Evolutionary conservation across 2,888 invertebrate species (phyloP), one percentile per base, ranked within the genome.

Genomic region (Mamestra brassicae): DNA sequence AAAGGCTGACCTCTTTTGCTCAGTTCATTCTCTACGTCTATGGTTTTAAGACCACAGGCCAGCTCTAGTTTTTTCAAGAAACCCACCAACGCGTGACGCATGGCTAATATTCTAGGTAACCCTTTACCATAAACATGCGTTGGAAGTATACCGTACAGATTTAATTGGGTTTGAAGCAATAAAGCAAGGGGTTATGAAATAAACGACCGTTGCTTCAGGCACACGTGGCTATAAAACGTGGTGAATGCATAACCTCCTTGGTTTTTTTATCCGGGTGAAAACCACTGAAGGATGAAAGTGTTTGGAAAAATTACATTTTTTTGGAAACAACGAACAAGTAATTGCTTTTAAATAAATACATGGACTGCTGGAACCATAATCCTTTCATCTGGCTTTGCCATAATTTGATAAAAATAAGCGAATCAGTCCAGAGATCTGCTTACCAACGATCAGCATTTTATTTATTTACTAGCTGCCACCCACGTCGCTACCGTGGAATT

Each of bases 1-100:
- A 26, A 26, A 26, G 26, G 26, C 26, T 26, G 26, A 26, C 26
- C 26, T 26, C 26, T 26, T 26, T 42, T 13, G 26, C 61, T 62
- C 62, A 45, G 45, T 45, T 13, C n/a, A 62, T 62, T 61, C 26
- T 62, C 26, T n/a, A 7, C 26, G 42, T 45, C 57, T 36, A 36
- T 57, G 74, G 74, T 68, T 54, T 42, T 78, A 13, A 47, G 47
- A 42, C 42, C 63, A 74, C 15, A 8, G 17, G 45, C n/a, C 13
- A 70, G 26, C 38, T 60, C 60, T 64, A 65, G 55, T 79, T 83
- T 83, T 78, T 82, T 75, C 54, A 54, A 64, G 62, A 73, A 79
- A 71, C 36, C 36, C 42, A 54, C 1, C 47, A 13, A 65, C 26
- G 80, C 83, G 57, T 83, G 70, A 75, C 61, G 74, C 68, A 58